phyloP scores from a whole-genome alignment of 2,888 invertebrate genomes.

The Dyspetes luteomarginatus region DNA sequence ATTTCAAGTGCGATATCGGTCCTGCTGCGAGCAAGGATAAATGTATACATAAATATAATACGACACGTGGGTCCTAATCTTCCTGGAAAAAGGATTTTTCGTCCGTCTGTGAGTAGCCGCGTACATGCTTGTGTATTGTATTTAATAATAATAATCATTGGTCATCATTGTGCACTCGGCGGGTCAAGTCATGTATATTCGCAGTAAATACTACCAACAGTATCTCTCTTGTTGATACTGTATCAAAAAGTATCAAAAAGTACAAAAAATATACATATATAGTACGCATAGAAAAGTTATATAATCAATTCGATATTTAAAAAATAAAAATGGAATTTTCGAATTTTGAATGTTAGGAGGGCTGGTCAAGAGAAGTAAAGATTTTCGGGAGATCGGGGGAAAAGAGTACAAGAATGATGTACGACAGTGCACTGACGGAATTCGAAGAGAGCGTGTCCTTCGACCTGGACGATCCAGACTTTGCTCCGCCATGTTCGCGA shows the following conservation, averaged over 20 bases:
- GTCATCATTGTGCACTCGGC: neutral
- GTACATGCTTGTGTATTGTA: no score
- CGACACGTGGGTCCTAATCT: neutral
- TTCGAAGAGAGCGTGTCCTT: constrained; percentile 81
- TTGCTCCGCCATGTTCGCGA: constrained; percentile 73
- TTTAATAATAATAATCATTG: neutral
- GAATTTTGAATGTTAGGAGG: neutral
- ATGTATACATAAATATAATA: neutral
- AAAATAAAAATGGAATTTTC: no score
- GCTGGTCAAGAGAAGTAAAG: neutral
- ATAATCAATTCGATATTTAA: no score
- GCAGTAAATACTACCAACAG: no score
- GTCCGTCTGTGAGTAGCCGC: constrained; percentile 5
- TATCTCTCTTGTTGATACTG: no score
- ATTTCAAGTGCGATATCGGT: constrained; percentile 31
- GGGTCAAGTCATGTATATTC: no score
- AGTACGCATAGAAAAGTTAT: no score
- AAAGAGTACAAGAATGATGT: constrained; percentile 40
- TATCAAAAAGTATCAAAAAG: no score
- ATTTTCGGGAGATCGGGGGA: no score
- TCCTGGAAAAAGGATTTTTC: constrained; percentile 11
- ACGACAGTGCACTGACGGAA: constrained; percentile 77
- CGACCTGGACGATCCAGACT: constrained; percentile 81
- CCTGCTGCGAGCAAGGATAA: neutral
- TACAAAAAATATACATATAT: no score